These are phyloP conservation scores for Carabus problematicus DNA, from an alignment of 2,888 invertebrate genomes.

Conservation along the genomic window DNA sequence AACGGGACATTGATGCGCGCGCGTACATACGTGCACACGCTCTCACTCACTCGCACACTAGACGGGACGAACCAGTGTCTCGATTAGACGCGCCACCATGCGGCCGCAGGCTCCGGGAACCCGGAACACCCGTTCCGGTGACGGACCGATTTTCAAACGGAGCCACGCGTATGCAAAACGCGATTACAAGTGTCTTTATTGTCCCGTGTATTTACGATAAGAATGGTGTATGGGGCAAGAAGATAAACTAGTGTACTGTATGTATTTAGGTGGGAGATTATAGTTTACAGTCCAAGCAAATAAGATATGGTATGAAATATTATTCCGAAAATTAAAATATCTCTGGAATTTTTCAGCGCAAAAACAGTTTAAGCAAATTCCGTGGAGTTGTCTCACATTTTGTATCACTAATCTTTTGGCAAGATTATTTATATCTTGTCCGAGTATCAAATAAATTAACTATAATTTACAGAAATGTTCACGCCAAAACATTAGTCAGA, in stretches of 20 bases:
- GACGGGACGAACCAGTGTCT: background rate
- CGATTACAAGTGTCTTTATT: background rate
- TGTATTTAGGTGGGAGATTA: background rate
- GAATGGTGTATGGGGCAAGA: background rate
- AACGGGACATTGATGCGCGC: conserved; percentile 30
- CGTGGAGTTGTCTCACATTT: too few relatives aligned
- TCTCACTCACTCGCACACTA: background rate
- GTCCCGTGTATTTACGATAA: background rate
- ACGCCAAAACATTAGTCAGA: too few relatives aligned
- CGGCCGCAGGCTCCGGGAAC: conserved; percentile 14
- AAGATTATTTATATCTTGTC: too few relatives aligned
- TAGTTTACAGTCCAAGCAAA: background rate
- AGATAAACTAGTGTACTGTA: background rate
- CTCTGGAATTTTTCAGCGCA: too few relatives aligned
- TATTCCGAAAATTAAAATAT: too few relatives aligned
- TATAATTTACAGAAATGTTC: too few relatives aligned
- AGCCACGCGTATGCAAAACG: background rate
- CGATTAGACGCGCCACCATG: background rate
- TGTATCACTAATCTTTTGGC: too few relatives aligned
- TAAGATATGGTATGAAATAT: too few relatives aligned
- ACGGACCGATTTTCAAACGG: background rate
- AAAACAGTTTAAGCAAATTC: too few relatives aligned
- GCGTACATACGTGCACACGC: background rate
- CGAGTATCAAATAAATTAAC: too few relatives aligned
- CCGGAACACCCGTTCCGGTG: conserved; percentile 27